phyloP scores from a whole-genome alignment of 2,888 invertebrate species.

The Lymantria dispar region DNA sequence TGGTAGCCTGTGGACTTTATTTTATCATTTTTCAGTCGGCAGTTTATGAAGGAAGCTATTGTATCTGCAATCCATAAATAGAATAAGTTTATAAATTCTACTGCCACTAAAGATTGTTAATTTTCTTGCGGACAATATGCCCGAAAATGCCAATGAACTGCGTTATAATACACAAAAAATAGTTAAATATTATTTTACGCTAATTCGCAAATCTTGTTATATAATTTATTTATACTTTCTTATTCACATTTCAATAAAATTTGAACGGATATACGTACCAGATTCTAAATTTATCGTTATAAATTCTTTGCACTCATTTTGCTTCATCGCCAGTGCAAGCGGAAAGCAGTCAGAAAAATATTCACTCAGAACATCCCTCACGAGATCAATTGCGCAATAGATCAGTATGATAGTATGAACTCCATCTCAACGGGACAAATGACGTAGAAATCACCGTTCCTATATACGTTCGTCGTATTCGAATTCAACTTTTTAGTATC shows the following conservation, averaged over 20 bases:
- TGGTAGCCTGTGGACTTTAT: too few relatives aligned
- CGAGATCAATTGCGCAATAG: slow-evolving; percentile 48
- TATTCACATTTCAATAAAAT: slow-evolving; percentile 1
- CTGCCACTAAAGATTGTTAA: too few relatives aligned
- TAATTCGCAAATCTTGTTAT: too few relatives aligned
- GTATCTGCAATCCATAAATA: too few relatives aligned
- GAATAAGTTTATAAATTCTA: too few relatives aligned
- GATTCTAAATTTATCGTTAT: slow-evolving; percentile 4
- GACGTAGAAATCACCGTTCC: slow-evolving; percentile 51
- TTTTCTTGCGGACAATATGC: too few relatives aligned
- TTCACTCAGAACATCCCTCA: slow-evolving; percentile 48
- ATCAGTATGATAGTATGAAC: slow-evolving; percentile 47
- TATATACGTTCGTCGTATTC: slow-evolving; percentile 36
- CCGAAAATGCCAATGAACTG: too few relatives aligned
- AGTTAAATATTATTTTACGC: too few relatives aligned
- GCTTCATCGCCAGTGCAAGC: slow-evolving; percentile 19
- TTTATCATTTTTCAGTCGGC: too few relatives aligned
- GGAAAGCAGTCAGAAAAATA: slow-evolving; percentile 45
- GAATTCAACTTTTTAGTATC: slow-evolving; percentile 41
- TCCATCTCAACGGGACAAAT: slow-evolving; percentile 55
- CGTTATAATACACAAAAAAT: too few relatives aligned
- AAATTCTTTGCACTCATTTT: slow-evolving; percentile 10
- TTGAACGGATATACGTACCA: slow-evolving; percentile 3
- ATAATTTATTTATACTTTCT: too few relatives aligned
- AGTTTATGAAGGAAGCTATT: too few relatives aligned